phyloP scores from a whole-genome alignment of 2,888 invertebrate species.

The Drosophila vallismaia region DNA sequence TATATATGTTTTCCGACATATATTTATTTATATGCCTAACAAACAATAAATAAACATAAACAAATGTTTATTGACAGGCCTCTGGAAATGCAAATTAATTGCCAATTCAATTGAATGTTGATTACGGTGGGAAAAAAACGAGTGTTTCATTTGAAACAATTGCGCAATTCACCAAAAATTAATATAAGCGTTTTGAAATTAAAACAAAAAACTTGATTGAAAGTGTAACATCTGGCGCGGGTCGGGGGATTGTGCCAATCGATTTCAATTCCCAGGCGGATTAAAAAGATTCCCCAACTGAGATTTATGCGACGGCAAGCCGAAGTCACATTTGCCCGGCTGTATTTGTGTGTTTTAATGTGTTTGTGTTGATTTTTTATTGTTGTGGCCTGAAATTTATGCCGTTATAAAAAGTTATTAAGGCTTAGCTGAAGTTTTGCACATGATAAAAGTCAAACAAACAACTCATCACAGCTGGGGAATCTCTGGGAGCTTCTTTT shows the following conservation, averaged over 20 bases:
- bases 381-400: conserved; percentile 50
- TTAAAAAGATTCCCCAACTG: conserved; percentile 60
- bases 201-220: conserved; percentile 40
- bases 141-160: conserved; percentile 45
- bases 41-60: conserved; percentile 63
- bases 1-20: conserved; percentile 3
- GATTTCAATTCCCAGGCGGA: conserved; percentile 74
- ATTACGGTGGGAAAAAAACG: conserved; percentile 69
- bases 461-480: conserved; percentile 38
- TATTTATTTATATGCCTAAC: conserved; percentile 30
- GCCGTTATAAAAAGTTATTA: conserved; percentile 73
- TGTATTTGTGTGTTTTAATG: conserved; percentile 22
- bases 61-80: conserved; percentile 69
- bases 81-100: conserved; percentile 67
- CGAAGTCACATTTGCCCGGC: conserved; percentile 17
- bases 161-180: conserved; percentile 51
- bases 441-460: conserved; percentile 49
- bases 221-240: conserved; percentile 55
- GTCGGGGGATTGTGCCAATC: conserved; percentile 32
- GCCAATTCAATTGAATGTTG: conserved; percentile 72
- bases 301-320: conserved; percentile 73
- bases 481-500: conserved; percentile 19
- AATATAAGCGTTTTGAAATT: conserved; percentile 16
- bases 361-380: conserved; percentile 39
- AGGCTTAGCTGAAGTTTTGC: conserved; percentile 40